Evolutionary conservation across 1,140 invertebrate genomes (phyloP), one percentile per base, ranked within the genome.

Genomic region (Grapholita molesta): DNA sequence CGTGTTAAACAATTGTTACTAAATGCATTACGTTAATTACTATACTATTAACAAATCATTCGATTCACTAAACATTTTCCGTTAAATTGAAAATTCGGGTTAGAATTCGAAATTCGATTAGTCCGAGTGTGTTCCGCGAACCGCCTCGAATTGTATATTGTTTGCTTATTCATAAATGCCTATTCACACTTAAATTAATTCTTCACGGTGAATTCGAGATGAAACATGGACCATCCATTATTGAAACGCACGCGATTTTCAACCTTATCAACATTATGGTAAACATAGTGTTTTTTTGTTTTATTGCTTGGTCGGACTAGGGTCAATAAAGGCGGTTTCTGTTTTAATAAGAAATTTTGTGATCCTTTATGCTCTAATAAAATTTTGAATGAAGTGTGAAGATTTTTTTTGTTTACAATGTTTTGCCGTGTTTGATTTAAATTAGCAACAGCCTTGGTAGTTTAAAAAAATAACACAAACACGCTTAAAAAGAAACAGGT

Each of bases 141-240:
- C 12, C 55, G 24, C 55, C 55, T 61, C 28, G 15, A 61, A 61
- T 61, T 30, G 28, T 61, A 61, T 61, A 61, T 32, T 61, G 55
- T 61, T 61, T 61, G 55, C 30, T 61, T 30, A 61, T 61, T 61
- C 30, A 61, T 61, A 61, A 61, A 61, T 61, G 72, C 80, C 79
- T 83, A 73, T 76, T 74, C 80, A 80, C 75, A 82, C 84, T 84
- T 76, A 78, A 80, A 83, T 85, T 85, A 84, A 86, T 85, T 81
- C 78, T 86, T 84, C 82, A 85, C 82, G 80, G 83, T 79, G 85
- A 88, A 84, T 81, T 70, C 32, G 79, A 85, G 80, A 84, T 83
- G 80, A 80, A 83, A 82, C 82, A 76, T 79, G 73, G 73, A 78
- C 85, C 80, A 84, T 83, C 15, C 15, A 5, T 48, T 48, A 18